Conservation (phyloP, 2,888 invertebrate species). For the Zygothrica quintamaculata region DNA sequence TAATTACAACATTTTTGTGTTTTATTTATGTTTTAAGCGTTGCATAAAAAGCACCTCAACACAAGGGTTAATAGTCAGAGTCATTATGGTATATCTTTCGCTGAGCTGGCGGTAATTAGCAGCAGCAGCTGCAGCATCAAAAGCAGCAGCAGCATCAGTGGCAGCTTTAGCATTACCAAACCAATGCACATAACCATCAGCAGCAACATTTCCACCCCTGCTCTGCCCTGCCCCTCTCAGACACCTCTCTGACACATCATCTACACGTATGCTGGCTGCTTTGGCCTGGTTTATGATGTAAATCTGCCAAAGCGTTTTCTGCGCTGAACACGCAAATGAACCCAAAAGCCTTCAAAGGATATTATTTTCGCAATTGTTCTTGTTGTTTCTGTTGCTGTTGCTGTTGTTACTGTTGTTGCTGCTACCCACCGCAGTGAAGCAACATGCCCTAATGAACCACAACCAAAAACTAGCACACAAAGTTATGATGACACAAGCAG, state of each 20-base stretch:
- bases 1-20: slow-evolving; percentile 32
- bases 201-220: neutral
- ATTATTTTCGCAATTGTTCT: slow-evolving; percentile 13
- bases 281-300: slow-evolving; percentile 30
- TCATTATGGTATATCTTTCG: slow-evolving; percentile 52
- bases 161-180: slow-evolving; percentile 46
- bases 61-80: slow-evolving; percentile 53
- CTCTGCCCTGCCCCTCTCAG: neutral
- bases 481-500: neutral
- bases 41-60: slow-evolving; percentile 26
- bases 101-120: slow-evolving; percentile 65
- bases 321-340: slow-evolving; percentile 47
- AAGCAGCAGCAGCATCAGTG: slow-evolving; percentile 59
- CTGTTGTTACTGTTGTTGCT: slow-evolving; percentile 11
- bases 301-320: slow-evolving; percentile 33
- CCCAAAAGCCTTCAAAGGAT: slow-evolving; percentile 60
- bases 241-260: neutral
- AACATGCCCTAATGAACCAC: slow-evolving; percentile 49
- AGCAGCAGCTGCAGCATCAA: too few species aligned
- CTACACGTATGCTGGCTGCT: neutral
- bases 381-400: slow-evolving; percentile 18
- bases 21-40: slow-evolving; percentile 26
- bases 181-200: too few species aligned
- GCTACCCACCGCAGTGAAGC: slow-evolving; percentile 9
- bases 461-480: slow-evolving; percentile 10